Evolutionary conservation across 37 sponge, comb jelly and placozoan species (phyloP).

Genomic region (Geodia barretti): DNA sequence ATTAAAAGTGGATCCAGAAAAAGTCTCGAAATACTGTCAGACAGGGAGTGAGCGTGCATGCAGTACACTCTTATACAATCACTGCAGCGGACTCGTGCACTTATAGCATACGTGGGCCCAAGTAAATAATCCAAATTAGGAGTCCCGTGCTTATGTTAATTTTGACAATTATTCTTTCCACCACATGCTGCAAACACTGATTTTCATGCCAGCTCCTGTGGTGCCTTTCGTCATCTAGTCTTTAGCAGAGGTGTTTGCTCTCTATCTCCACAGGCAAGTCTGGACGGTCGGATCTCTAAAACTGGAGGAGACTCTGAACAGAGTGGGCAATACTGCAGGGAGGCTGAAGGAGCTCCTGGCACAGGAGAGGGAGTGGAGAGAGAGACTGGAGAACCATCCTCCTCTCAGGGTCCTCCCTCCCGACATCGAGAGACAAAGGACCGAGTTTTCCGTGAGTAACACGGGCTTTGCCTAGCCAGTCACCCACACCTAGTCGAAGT

Average conservation of each 20-base stretch:
- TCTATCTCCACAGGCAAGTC: neutral
- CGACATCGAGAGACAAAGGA: constrained; percentile 46
- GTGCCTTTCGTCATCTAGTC: neutral
- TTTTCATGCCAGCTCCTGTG: neutral
- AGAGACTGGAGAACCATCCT: constrained; percentile 36
- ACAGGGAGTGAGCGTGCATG: too few relatives aligned
- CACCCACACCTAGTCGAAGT: neutral
- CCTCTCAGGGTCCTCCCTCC: constrained; percentile 41
- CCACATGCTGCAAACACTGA: neutral
- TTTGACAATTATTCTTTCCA: neutral
- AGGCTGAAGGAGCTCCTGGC: constrained; percentile 34
- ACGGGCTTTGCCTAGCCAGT: too few relatives aligned
- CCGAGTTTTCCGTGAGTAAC: constrained; percentile 41
- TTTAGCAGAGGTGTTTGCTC: neutral
- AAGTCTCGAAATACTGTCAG: too few relatives aligned
- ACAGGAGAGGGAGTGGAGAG: constrained; percentile 30
- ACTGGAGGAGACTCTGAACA: constrained; percentile 17
- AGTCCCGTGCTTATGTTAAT: neutral
- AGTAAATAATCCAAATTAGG: neutral
- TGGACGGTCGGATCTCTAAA: neutral
- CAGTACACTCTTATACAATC: too few relatives aligned
- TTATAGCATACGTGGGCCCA: too few relatives aligned
- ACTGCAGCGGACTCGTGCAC: too few relatives aligned
- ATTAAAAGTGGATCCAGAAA: too few relatives aligned
- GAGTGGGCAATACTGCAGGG: constrained; percentile 7